Conservation (phyloP, 23 tunicate genomes). For the Styela plicata region DNA sequence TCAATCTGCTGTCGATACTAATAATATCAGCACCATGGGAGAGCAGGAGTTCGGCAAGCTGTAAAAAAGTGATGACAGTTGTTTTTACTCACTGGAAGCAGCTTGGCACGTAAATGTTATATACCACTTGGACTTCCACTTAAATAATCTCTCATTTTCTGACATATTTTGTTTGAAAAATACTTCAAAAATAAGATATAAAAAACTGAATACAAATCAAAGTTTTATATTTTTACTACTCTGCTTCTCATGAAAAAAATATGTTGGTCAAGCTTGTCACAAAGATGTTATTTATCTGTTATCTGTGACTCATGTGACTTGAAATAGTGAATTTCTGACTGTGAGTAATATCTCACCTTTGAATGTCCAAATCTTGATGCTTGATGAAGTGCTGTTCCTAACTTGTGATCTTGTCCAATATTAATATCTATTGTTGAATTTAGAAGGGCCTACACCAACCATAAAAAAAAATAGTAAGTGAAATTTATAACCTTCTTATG, state of each 20-base stretch:
- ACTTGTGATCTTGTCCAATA: conserved; percentile 49
- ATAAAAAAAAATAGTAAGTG: neutral
- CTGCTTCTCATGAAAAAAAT: no score
- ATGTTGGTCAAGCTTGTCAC: no score
- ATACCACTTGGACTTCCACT: no score
- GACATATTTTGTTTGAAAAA: no score
- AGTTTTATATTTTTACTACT: no score
- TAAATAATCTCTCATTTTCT: no score
- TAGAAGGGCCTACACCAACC: conserved; percentile 18
- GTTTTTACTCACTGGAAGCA: neutral
- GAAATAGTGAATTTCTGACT: no score
- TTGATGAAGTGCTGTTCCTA: conserved; percentile 63
- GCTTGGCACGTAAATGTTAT: no score
- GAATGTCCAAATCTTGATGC: conserved; percentile 52
- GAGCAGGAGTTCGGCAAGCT: conserved; percentile 44
- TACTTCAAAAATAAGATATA: no score
- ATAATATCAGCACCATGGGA: conserved; percentile 53
- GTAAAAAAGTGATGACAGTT: neutral
- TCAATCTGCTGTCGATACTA: conserved; percentile 53
- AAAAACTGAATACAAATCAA: no score
- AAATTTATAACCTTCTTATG: neutral
- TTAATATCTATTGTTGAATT: conserved; percentile 49
- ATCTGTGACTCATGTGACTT: no score
- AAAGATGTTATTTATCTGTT: no score
- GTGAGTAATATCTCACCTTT: conserved; percentile 36